phyloP scores from a whole-genome alignment of 1,140 invertebrate genomes.

The Drosophila trapezifrons region DNA sequence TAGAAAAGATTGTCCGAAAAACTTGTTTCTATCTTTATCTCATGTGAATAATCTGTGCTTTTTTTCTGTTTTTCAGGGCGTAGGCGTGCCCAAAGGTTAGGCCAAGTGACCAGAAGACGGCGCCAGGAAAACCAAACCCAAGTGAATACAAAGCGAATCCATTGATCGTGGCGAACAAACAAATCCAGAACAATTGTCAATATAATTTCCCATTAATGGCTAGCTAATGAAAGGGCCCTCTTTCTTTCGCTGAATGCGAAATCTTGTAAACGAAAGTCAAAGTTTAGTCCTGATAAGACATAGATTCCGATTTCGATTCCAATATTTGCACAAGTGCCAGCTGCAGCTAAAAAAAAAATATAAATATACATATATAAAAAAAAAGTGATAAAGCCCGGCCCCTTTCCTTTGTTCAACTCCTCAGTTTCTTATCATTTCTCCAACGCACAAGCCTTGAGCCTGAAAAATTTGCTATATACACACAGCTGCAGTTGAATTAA shows the following conservation, averaged over 20 bases:
- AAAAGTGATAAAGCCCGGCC: conserved; percentile 25
- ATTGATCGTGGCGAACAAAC: conserved; percentile 34
- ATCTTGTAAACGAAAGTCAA: conserved; percentile 67
- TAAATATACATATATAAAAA: neutral
- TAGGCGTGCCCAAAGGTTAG: conserved; percentile 34
- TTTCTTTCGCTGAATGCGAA: conserved; percentile 48
- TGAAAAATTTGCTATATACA: conserved; percentile 45
- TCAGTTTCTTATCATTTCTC: conserved; percentile 17
- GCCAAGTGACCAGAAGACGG: conserved; percentile 34
- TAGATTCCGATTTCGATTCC: conserved; percentile 11
- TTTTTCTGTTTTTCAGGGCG: neutral
- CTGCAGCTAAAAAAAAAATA: conserved; percentile 37
- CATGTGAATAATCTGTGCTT: conserved; percentile 61
- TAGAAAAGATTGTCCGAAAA: conserved; percentile 20
- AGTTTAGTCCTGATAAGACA: conserved; percentile 66
- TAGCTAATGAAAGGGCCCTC: conserved; percentile 60
- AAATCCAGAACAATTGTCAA: conserved; percentile 37
- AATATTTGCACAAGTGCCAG: conserved; percentile 61
- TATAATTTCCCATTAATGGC: conserved; percentile 34
- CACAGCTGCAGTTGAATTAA: conserved; percentile 32
- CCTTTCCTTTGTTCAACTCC: conserved; percentile 22
- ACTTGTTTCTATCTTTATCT: conserved; percentile 37
- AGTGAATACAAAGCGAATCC: conserved; percentile 27
- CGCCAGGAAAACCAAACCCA: conserved; percentile 11
- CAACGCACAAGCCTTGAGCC: conserved; percentile 67